Evolutionary conservation across 1,140 invertebrate genomes (phyloP).

Genomic region (Euschistus heros): DNA sequence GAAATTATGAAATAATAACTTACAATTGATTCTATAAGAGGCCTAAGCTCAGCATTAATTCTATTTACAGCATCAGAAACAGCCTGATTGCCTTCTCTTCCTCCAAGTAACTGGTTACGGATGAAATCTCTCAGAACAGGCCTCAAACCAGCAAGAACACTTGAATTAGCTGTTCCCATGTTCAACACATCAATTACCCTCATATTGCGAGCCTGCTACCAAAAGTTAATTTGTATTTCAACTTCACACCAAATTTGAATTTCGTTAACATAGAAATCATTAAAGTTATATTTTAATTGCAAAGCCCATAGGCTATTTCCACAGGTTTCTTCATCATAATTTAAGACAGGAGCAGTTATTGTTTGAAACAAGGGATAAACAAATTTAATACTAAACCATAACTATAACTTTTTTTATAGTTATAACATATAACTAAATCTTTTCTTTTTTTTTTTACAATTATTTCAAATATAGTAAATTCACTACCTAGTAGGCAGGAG

Average conservation of each 20-base stretch:
- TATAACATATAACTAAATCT: no score
- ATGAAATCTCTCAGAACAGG: conserved; percentile 33
- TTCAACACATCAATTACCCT: conserved; percentile 39
- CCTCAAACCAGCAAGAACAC: conserved; percentile 20
- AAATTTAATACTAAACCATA: no score
- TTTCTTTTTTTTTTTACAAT: no score
- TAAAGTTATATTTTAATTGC: neutral
- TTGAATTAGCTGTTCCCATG: conserved; percentile 36
- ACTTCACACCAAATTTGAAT: no score
- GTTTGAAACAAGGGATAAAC: no score
- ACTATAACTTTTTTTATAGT: no score
- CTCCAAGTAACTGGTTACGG: conserved; percentile 31
- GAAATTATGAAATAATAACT: conserved; percentile 13
- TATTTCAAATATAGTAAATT: no score
- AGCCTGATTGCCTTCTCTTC: conserved; percentile 11
- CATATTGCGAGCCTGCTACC: conserved; percentile 34
- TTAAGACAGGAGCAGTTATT: no score
- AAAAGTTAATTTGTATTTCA: conserved; percentile 26
- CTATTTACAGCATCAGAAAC: conserved; percentile 28
- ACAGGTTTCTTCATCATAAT: no score
- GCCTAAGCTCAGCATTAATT: conserved; percentile 29
- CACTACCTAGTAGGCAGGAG: no score
- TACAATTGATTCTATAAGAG: conserved; percentile 29
- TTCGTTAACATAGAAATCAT: neutral
- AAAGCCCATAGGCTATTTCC: no score